Evolutionary conservation across 2,797 vertebrate species (phyloP).

Genomic region (Platalea minor): DNA sequence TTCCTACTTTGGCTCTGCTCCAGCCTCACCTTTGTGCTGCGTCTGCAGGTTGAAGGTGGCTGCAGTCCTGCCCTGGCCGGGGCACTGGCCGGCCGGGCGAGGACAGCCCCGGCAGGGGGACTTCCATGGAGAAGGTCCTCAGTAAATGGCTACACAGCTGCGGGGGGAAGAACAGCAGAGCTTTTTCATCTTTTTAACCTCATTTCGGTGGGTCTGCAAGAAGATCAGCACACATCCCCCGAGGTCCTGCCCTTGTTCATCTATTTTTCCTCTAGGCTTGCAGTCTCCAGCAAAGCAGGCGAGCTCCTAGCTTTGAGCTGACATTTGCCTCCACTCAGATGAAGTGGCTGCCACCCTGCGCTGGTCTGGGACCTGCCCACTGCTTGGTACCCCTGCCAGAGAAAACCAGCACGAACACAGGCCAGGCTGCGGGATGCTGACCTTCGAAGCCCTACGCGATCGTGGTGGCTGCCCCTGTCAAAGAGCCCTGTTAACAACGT

Average conservation of each 20-base stretch:
- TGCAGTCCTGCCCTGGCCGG: not conserved
- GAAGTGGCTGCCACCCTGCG: fast-evolving
- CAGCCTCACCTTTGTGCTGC: not conserved
- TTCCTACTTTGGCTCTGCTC: not conserved
- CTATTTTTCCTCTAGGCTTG: no score
- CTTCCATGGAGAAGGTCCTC: not conserved
- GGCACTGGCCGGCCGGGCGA: not conserved
- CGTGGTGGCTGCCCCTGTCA: not conserved
- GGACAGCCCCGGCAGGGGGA: not conserved
- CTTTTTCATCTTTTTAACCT: not conserved
- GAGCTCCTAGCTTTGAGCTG: not conserved
- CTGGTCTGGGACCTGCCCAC: not conserved
- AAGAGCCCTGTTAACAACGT: not conserved
- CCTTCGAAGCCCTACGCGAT: fast-evolving
- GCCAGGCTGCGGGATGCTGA: not conserved
- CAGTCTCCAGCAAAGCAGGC: not conserved
- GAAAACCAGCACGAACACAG: not conserved
- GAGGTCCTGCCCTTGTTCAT: not conserved
- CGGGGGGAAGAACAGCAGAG: not conserved
- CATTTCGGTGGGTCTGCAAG: not conserved
- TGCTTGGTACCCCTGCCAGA: fast-evolving
- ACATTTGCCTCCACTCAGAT: not conserved
- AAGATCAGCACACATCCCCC: not conserved
- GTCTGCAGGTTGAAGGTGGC: not conserved
- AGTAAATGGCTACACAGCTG: not conserved